Evolutionary conservation across 2,113 vertebrate species (phyloP).

Genomic region (Bubalus kerabau): DNA sequence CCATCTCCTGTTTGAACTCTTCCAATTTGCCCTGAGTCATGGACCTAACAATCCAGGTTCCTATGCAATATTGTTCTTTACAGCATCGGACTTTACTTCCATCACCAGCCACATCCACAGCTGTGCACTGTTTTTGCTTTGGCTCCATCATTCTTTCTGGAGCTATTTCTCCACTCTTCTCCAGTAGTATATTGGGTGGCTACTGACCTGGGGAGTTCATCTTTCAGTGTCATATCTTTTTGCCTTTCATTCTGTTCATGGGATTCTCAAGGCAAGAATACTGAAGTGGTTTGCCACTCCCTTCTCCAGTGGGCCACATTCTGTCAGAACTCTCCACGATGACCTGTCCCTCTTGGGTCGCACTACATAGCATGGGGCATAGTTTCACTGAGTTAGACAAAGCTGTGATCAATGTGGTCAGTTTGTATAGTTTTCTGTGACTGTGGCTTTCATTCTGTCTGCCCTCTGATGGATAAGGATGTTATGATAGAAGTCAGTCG

Average conservation of each 20-base stretch:
- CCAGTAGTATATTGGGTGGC: not conserved
- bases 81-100: not conserved
- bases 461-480: not conserved
- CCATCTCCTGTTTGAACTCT: not conserved
- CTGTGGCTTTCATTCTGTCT: not conserved
- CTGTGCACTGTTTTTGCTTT: not conserved
- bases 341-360: not conserved
- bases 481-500: not conserved
- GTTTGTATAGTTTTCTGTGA: not conserved
- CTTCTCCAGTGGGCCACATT: not conserved
- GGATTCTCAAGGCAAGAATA: not conserved
- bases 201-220: rapidly evolving
- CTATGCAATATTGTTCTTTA: not conserved
- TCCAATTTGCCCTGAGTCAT: not conserved
- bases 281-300: not conserved
- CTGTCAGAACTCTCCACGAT: not conserved
- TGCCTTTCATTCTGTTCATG: not conserved
- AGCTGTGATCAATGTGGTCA: not conserved
- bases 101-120: not conserved
- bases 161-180: not conserved
- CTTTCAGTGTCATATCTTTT: not conserved
- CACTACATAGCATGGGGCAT: not conserved
- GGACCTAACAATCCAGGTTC: not conserved
- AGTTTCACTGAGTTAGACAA: not conserved
- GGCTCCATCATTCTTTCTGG: not conserved